These are phyloP conservation scores for Chymomyza caudatula DNA, from an alignment of 2,888 invertebrate species.

Conservation along the genomic window DNA sequence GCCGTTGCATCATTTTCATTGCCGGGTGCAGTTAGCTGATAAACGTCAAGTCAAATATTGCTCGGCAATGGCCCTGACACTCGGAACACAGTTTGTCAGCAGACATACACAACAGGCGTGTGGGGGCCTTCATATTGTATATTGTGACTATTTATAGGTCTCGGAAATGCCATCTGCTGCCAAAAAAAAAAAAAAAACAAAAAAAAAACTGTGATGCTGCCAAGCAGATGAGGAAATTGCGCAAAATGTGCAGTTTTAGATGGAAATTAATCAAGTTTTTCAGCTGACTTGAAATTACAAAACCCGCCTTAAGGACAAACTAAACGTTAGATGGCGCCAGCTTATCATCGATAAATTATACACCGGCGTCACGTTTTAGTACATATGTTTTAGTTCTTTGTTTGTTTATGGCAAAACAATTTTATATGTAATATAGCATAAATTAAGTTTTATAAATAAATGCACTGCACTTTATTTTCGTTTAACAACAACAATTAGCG, in stretches of 20 bases:
- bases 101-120: constrained; percentile 14
- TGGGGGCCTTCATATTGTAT: not conserved
- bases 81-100: constrained; percentile 17
- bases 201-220: not conserved
- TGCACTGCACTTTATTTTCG: not conserved
- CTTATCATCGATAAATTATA: not conserved
- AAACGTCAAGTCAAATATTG: not conserved
- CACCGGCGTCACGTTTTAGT: too few relatives aligned
- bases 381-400: not conserved
- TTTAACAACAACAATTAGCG: not conserved
- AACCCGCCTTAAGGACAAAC: not conserved
- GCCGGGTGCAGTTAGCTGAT: not conserved
- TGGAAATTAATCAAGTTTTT: not conserved
- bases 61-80: constrained; percentile 31
- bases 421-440: too few relatives aligned
- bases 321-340: not conserved
- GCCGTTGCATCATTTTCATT: constrained; percentile 33
- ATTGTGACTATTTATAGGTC: constrained; percentile 26
- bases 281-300: not conserved
- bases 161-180: constrained; percentile 30
- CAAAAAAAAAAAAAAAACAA: too few relatives aligned
- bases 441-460: too few relatives aligned
- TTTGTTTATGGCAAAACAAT: not conserved
- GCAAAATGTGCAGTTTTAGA: not conserved
- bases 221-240: not conserved